Percentiles rank a stretch among this genome's conserved stretches.
These are phyloP conservation scores for Cephalopachus bancanus DNA, from an alignment of 2,797 vertebrate species.

Conservation along the genomic window DNA sequence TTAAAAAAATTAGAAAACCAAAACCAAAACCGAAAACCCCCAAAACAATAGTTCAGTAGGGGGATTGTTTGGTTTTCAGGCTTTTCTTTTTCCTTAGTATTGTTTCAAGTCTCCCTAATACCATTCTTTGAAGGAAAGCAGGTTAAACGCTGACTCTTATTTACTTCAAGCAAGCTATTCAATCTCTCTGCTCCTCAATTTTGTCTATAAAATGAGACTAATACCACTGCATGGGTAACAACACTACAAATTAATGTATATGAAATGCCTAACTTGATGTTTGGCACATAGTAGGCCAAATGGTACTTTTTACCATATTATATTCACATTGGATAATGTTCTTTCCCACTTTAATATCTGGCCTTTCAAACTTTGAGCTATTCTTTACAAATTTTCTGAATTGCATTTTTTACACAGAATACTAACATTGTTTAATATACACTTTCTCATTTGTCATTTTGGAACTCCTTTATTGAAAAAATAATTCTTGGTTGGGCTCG, in stretches of 20 bases:
- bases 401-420: no score
- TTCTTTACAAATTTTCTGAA: no score
- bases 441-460: no score
- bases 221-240: background rate
- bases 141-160: background rate
- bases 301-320: background rate
- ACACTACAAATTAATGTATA: background rate
- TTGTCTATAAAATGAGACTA: background rate
- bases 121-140: background rate
- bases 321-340: background rate
- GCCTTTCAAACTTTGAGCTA: background rate
- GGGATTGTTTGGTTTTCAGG: background rate
- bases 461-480: no score
- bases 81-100: background rate
- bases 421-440: no score
- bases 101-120: background rate
- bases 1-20: background rate
- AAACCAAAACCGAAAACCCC: background rate
- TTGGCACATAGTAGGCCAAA: background rate
- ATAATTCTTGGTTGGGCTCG: no score
- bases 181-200: background rate
- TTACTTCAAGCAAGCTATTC: background rate
- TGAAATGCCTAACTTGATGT: background rate
- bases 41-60: background rate
- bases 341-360: background rate